A percentile compares a stretch with the other conserved stretches of the same genome.
phyloP scores from a whole-genome alignment of 2,888 invertebrate genomes.

The Clanis bilineata region DNA sequence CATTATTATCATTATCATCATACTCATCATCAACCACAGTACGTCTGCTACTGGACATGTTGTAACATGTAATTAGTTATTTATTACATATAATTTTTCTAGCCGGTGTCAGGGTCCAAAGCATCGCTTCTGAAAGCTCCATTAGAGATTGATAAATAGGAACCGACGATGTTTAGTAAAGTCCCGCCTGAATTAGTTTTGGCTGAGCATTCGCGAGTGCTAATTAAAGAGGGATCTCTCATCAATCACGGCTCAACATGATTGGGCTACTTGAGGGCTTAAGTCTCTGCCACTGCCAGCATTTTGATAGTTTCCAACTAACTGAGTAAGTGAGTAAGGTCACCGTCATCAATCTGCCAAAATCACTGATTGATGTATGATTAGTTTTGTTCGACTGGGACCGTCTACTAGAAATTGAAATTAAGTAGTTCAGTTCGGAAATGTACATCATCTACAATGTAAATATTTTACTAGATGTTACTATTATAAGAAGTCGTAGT shows the following conservation, averaged over 20 bases:
- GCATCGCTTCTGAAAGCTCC: background rate
- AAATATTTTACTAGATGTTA: too few species aligned
- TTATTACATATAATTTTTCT: background rate
- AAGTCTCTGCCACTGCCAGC: background rate
- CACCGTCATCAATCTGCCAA: background rate
- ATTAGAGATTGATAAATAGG: background rate
- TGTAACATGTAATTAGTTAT: background rate
- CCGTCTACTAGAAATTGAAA: too few species aligned
- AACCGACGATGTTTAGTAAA: background rate
- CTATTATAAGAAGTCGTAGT: too few species aligned
- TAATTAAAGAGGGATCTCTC: conserved; percentile 11
- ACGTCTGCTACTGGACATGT: too few species aligned
- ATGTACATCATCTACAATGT: too few species aligned
- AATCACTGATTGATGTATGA: background rate
- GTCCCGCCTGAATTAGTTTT: background rate
- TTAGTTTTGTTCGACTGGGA: too few species aligned
- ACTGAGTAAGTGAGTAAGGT: background rate
- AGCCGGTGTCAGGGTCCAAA: background rate
- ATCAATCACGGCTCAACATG: conserved; percentile 6
- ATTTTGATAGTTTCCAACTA: background rate
- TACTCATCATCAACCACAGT: too few species aligned
- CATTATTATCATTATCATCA: too few species aligned
- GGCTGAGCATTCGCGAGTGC: background rate
- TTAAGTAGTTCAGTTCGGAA: too few species aligned
- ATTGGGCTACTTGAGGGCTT: background rate